These are phyloP conservation scores for Acanthisitta chloris DNA, from an alignment of 2,113 vertebrate genomes.

Conservation along the genomic window DNA sequence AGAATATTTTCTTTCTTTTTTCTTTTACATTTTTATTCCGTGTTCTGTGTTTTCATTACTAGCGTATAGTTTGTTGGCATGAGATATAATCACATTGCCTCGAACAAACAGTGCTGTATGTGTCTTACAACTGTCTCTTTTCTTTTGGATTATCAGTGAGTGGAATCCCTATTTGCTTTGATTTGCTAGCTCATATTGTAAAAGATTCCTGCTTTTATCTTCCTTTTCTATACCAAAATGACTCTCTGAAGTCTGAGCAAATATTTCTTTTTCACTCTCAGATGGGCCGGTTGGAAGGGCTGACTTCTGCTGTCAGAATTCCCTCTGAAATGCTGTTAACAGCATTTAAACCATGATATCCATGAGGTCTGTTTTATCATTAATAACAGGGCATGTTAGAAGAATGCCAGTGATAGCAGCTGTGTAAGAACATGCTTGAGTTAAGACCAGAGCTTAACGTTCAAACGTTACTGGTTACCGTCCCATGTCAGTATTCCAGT, in stretches of 20 bases:
- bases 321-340: background rate
- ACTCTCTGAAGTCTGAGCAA: constrained; percentile 31
- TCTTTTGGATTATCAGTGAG: background rate
- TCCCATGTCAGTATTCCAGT: background rate
- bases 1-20: background rate
- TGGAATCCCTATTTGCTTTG: constrained; percentile 19
- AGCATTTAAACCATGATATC: background rate
- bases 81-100: background rate
- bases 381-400: background rate
- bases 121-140: background rate
- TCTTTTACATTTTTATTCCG: background rate
- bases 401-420: background rate
- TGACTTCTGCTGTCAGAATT: constrained; percentile 5
- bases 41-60: background rate
- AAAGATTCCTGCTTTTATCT: constrained; percentile 46
- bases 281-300: background rate
- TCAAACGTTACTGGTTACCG: background rate
- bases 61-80: background rate
- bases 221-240: constrained; percentile 3
- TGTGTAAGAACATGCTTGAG: background rate
- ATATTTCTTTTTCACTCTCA: constrained; percentile 29
- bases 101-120: background rate
- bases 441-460: background rate
- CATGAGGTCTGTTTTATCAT: background rate
- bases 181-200: constrained; percentile 16